phyloP scores from a whole-genome alignment of 2,113 vertebrate genomes.

The Chrysemys picta region DNA sequence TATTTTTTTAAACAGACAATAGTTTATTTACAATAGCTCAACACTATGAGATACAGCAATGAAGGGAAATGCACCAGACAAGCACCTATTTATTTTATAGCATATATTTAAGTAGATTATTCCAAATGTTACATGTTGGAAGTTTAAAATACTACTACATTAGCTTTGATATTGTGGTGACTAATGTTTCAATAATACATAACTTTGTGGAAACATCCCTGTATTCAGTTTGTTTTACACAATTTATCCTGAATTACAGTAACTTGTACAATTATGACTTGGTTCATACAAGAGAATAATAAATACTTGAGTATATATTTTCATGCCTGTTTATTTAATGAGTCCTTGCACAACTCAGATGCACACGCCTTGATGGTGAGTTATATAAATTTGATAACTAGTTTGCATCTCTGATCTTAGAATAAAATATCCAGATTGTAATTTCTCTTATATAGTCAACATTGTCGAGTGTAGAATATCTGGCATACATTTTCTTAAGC shows the following conservation, averaged over 20 bases:
- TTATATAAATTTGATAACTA: conserved; percentile 24
- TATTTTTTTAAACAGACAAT: conserved; percentile 25
- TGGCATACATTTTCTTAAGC: conserved; percentile 13
- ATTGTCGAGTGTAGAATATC: neutral
- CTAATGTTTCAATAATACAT: conserved; percentile 65
- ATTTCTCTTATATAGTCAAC: conserved; percentile 12
- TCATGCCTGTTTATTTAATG: conserved; percentile 37
- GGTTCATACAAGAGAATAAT: conserved; percentile 32
- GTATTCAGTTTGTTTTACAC: conserved; percentile 49
- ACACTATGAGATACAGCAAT: conserved; percentile 59
- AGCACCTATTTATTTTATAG: conserved; percentile 7
- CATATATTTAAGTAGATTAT: conserved; percentile 70
- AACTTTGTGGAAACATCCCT: conserved; percentile 58
- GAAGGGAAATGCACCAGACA: conserved; percentile 42
- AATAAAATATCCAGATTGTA: conserved; percentile 3
- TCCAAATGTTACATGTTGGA: conserved; percentile 59
- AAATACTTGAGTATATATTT: conserved; percentile 52
- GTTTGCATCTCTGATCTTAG: conserved; percentile 14
- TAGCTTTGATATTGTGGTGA: conserved; percentile 58
- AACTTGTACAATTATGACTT: conserved; percentile 31
- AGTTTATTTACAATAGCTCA: conserved; percentile 76
- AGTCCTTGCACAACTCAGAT: conserved; percentile 58
- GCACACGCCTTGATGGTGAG: neutral
- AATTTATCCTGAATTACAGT: conserved; percentile 64
- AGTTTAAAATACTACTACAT: conserved; percentile 63